phyloP scores from a whole-genome alignment of 2,797 vertebrate species.

The Tenualosa ilisha region DNA sequence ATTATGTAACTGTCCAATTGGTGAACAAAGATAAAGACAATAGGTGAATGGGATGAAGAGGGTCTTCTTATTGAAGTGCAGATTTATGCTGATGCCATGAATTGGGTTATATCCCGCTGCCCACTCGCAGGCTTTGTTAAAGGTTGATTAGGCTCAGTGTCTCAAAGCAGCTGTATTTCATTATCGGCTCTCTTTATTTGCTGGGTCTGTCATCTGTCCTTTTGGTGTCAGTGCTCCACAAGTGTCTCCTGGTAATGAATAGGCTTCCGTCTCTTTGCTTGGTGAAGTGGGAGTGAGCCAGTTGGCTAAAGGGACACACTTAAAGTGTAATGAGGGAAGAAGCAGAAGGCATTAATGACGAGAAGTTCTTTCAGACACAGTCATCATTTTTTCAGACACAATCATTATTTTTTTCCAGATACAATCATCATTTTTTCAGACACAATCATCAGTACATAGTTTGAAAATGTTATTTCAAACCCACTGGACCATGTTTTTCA shows the following conservation, averaged over 20 bases:
- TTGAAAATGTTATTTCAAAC: too few species aligned
- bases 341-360: neutral
- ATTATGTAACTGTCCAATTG: neutral
- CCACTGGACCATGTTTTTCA: neutral
- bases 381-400: too few species aligned
- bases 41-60: neutral
- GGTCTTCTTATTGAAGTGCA: constrained; percentile 11
- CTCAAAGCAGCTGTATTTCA: constrained; percentile 33
- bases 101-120: neutral
- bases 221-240: constrained; percentile 3
- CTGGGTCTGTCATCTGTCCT: neutral
- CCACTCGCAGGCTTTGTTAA: constrained; percentile 15
- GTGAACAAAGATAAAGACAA: constrained; percentile 7
- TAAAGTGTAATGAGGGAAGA: neutral
- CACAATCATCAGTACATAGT: neutral
- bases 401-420: too few species aligned
- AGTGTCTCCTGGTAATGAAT: neutral
- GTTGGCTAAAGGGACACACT: neutral
- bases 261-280: neutral
- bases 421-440: neutral
- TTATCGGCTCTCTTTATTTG: neutral
- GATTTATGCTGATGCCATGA: constrained; percentile 24
- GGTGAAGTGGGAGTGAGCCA: neutral
- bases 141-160: constrained; percentile 29
- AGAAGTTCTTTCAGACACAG: neutral